Evolutionary conservation across 2,113 vertebrate species (phyloP), one percentile per base, ranked within the genome.

Genomic region (Odocoileus virginianus): DNA sequence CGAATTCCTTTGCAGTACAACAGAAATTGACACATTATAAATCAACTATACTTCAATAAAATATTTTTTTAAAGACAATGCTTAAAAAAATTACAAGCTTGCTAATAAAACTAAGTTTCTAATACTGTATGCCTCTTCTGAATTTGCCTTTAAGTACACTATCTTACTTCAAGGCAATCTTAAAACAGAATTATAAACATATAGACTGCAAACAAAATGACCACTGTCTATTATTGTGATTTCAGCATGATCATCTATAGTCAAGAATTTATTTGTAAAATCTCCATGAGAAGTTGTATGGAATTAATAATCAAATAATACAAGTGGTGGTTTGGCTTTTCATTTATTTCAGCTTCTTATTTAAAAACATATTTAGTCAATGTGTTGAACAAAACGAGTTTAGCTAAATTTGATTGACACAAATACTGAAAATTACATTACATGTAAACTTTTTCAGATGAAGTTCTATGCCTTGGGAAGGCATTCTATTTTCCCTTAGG

Each of bases 191-290:
- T 23, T 90, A 11, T 84, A 74, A 94, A 54, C 27, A 45, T 74
- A 13, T 17, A 87, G 33, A 10, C 11, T 78, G 8, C 13, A 94
- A 89, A 91, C 17, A 96, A 61, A 83, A 78, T 91, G 50, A 76
- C 57, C 11, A 47, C 23, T 76, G 27, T 87, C 94, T 94, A 92
- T 79, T 81, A 57, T 19, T 64, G 6, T 76, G 14, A 55, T 88
- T 83, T 25, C 83, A 94, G 83, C 28, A 97, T 36, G 95, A 94
- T 93, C 60, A 95, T 95, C 82, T 94, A 14, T 14, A 74, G 36
- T 55, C 23, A 87, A 96, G 17, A 17, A 87, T 91, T 54, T 84
- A 85, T 91, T 92, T 94, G 83, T 23, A 60, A 91, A 89, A 76
- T 15, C 58, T 94, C 21, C 17, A 13, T 82, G 19, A 81, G 47